phyloP scores from a whole-genome alignment of 2,888 invertebrate species.

The Harmothoe impar region DNA sequence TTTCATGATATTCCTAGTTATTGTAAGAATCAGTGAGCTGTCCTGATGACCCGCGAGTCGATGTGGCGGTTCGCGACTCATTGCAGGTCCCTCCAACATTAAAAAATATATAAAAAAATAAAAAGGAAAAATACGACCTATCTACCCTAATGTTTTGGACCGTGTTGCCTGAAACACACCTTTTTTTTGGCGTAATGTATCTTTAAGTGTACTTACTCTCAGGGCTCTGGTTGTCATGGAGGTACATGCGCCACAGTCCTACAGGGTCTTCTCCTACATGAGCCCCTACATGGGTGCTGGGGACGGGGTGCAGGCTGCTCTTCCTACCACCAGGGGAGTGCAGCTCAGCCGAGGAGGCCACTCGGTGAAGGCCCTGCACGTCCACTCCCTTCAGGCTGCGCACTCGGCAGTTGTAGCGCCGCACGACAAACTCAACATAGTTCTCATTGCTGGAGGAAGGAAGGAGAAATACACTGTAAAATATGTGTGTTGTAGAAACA shows the following conservation, averaged over 20 bases:
- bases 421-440: constrained; percentile 2
- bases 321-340: constrained; percentile 15
- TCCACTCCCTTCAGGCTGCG: background rate
- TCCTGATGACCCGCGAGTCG: too few species aligned
- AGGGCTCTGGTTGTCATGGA: background rate
- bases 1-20: too few species aligned
- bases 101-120: too few species aligned
- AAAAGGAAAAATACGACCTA: too few species aligned
- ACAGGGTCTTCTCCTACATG: constrained; percentile 23
- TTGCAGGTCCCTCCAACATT: too few species aligned
- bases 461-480: background rate
- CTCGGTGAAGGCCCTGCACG: constrained; percentile 10
- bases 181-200: too few species aligned
- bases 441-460: background rate
- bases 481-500: too few species aligned
- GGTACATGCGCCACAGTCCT: constrained; percentile 41
- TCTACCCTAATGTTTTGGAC: too few species aligned
- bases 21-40: too few species aligned
- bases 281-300: background rate
- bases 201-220: background rate
- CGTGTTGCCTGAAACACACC: too few species aligned
- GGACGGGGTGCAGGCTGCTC: background rate
- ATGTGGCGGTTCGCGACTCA: too few species aligned
- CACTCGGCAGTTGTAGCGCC: background rate
- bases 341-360: constrained; percentile 2